Base-by-base conservation (phyloP, 2,113 vertebrate species). In the Mystacornis crossleyi region DNA sequence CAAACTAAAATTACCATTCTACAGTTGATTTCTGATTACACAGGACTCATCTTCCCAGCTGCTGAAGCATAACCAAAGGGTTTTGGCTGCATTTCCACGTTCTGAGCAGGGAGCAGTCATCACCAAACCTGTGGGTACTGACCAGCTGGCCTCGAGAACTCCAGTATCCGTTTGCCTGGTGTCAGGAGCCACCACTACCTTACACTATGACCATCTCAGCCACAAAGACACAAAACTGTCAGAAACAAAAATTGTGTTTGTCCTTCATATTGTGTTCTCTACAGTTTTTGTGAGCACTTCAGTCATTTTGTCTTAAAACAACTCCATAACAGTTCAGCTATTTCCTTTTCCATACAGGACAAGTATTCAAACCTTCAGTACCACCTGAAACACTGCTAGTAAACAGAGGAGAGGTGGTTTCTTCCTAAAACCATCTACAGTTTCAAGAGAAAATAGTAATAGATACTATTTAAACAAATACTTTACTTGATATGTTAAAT, bases 1-100 rank as follows among this genome's bases (percentile, higher is more conserved):
- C 86, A 66, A 82, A 80, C 11, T 47, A 67, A 74, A 88, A 88
- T 73, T 47, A 77, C n/a, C 67, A 73, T 29, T 91, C 61, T 85
- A 36, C 71, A 85, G 62, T 31, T 90, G 58, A 86, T 89, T 73
- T 50, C 31, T 85, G 75, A 48, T 84, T 79, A 31, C 18, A 50
- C 18, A 79, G 70, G 42, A 45, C 61, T 81, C 60, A 70, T 53
- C 48, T 57, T 79, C 65, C 54, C 78, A 90, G 78, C 58, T 85
- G 57, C 70, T 65, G 67, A 85, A 61, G 51, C 3, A 0, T 31
- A 79, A 89, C 61, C 83, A 54, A 85, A 64, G 62, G 47, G 42
- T 55, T 83, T 25, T 91, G 81, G 47, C 60, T 55, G 80, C 24
- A 45, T 78, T 89, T 78, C 60, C 33, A 34, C 12, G 12, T 21